Conservation (phyloP, 2,888 invertebrate genomes). For the Archaeoteleia sp. region DNA sequence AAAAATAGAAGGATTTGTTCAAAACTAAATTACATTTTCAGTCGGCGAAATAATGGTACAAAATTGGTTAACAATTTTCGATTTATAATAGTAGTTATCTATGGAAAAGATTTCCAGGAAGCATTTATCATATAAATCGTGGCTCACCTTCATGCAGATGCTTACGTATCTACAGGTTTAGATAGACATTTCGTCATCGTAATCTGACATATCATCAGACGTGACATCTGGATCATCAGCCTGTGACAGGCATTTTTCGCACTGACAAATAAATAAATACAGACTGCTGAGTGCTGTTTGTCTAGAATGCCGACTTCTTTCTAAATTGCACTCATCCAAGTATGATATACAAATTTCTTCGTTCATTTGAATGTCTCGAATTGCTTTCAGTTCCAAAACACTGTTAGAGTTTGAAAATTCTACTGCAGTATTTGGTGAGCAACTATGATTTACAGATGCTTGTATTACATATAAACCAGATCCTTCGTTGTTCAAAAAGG, state of each 20-base stretch:
- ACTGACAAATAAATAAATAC: constrained; percentile 89
- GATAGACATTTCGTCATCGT: constrained; percentile 37
- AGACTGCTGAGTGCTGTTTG: constrained; percentile 87
- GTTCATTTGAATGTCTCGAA: constrained; percentile 82
- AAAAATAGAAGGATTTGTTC: too few species aligned
- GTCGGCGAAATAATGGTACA: too few species aligned
- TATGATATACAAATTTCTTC: constrained; percentile 95
- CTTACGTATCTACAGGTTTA: constrained; percentile 57
- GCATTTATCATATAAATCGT: too few species aligned
- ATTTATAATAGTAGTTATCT: too few species aligned
- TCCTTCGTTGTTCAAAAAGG: constrained; percentile 94
- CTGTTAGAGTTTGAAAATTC: constrained; percentile 90
- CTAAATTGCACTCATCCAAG: constrained; percentile 88
- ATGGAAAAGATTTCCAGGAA: too few species aligned
- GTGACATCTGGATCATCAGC: constrained; percentile 86
- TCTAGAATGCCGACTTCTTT: constrained; percentile 89
- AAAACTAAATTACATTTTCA: too few species aligned
- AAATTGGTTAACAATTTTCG: too few species aligned
- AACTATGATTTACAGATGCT: constrained; percentile 94
- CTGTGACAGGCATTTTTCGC: constrained; percentile 86
- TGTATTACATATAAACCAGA: constrained; percentile 91
- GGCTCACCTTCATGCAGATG: too few species aligned
- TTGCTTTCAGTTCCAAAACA: constrained; percentile 83
- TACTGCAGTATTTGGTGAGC: constrained; percentile 90
- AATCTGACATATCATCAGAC: constrained; percentile 77